Evolutionary conservation across 1,140 invertebrate species (phyloP), one percentile per base, ranked within the genome.

Genomic region (Drosophila nasuta): DNA sequence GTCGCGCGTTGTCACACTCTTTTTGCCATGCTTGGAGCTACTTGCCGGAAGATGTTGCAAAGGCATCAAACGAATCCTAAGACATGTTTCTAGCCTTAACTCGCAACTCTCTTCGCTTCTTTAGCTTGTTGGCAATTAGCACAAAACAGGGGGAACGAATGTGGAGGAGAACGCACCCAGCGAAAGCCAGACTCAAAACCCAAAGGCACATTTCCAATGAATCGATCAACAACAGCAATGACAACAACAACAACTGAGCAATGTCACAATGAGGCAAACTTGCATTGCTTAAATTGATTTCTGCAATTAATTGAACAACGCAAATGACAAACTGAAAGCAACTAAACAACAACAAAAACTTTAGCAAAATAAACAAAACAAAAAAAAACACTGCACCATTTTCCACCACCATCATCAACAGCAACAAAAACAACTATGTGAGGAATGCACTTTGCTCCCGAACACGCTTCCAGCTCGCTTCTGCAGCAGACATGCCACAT

Each of bases 201-300:
- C 82, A 76, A 86, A 86, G 77, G 57, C 73, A 77, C 67, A 76
- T 76, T 85, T 90, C 86, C 85, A 86, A 79, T 90, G 86, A 86
- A 89, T 89, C 82, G 82, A 91, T 91, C 82, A 82, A 38, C 35
- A 65, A 6, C 52, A 54, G 33, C 25, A 77, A 58, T 25, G 30
- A 38, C 57, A 54, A 20, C 66, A 51, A 65, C 35, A 38, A 70
- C 66, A 57, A 64, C 43, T 35, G 1, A 48, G 74, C 75, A 86
- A 88, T 87, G 79, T 73, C 60, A 66, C 86, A 87, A 87, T 90
- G 82, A 86, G 77, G 87, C 75, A 91, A 76, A 76, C 79, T 81
- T 76, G 81, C 88, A 91, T 91, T 91, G 79, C 89, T 91, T 79
- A 89, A 91, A 91, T 91, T 91, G 83, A 91, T 91, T 91, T 91